A percentile compares a stretch with the other conserved stretches of the same genome.
phyloP scores from a whole-genome alignment of 2,888 invertebrate species.

The Stictocephala bisonia region DNA sequence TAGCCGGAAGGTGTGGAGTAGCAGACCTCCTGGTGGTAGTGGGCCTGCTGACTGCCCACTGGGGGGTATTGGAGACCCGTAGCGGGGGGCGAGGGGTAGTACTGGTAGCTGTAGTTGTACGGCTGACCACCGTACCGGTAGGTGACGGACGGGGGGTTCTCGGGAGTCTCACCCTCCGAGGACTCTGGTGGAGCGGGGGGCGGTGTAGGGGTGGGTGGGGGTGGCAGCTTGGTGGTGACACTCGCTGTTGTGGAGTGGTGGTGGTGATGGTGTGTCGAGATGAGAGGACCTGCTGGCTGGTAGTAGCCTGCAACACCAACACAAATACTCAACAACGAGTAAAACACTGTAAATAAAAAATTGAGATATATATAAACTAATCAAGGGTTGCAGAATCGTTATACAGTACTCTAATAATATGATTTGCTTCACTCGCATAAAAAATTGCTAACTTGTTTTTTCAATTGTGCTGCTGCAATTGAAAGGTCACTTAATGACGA shows the following conservation, averaged over 20 bases:
- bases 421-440: no score
- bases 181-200: conserved; percentile 64
- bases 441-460: no score
- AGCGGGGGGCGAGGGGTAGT: conserved; percentile 66
- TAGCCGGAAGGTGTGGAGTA: conserved; percentile 65
- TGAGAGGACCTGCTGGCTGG: conserved; percentile 92
- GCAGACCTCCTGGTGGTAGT: conserved; percentile 65
- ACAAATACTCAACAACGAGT: no score
- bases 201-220: conserved; percentile 61
- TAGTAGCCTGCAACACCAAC: conserved; percentile 80
- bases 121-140: conserved; percentile 60
- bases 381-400: no score
- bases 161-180: conserved; percentile 62
- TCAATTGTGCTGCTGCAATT: no score
- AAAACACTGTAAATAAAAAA: no score
- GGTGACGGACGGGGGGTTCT: conserved; percentile 58
- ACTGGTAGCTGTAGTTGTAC: conserved; percentile 60
- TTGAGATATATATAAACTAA: no score
- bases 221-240: conserved; percentile 61
- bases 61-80: conserved; percentile 46
- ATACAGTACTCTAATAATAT: no score
- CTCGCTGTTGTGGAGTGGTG: conserved; percentile 63
- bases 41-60: conserved; percentile 64
- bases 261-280: conserved; percentile 72
- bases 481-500: no score